Evolutionary conservation across 2,113 vertebrate genomes (phyloP).

Genomic region (Genyomyrus donnyi): DNA sequence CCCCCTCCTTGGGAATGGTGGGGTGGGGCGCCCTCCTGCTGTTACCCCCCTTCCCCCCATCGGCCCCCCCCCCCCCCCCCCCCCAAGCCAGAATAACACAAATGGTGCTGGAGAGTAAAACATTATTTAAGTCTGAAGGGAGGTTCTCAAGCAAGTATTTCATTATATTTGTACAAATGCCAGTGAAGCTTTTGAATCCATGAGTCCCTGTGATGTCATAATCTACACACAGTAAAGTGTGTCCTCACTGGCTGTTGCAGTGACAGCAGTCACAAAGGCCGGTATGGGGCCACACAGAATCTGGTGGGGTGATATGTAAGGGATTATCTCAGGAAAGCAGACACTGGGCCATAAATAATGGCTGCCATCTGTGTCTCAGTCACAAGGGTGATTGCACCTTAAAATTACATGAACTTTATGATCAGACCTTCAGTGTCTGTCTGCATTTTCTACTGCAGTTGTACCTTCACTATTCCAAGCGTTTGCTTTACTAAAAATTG

Average conservation of each 20-base stretch:
- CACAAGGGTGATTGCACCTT: background rate
- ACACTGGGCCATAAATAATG: background rate
- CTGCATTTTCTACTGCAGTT: background rate
- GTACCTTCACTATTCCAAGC: background rate
- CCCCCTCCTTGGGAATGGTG: no score
- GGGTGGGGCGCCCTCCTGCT: background rate
- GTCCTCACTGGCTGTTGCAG: background rate
- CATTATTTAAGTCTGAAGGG: background rate
- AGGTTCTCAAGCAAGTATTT: background rate
- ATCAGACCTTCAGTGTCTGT: background rate
- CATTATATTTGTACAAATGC: background rate
- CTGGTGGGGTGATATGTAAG: background rate
- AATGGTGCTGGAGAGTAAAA: background rate
- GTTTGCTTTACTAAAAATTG: background rate
- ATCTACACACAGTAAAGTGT: background rate
- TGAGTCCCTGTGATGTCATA: background rate
- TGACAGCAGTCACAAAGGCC: background rate
- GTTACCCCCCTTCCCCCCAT: background rate
- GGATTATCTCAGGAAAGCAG: background rate
- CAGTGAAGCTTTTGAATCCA: background rate
- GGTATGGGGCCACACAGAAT: background rate
- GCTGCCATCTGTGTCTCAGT: background rate
- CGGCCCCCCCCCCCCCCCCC: no score
- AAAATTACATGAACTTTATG: background rate
- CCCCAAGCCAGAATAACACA: background rate